Conservation (phyloP, 1,140 invertebrate genomes). For the Linepithema humile region DNA sequence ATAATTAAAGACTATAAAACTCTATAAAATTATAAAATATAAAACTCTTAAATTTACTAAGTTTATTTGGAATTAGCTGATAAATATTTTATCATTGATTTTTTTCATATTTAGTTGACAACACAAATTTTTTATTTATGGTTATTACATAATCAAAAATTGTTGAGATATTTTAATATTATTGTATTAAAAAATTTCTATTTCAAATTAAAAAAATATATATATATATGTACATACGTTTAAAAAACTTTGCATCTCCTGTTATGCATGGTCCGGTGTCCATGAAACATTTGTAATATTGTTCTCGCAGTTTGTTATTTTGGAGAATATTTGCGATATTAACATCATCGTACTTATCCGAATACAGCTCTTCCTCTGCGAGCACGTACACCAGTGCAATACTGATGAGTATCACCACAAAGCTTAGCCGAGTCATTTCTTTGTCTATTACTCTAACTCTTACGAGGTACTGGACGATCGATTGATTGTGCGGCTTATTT, state of each 20-base stretch:
- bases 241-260: constrained; percentile 70
- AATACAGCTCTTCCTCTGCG: constrained; percentile 31
- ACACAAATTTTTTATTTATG: not conserved
- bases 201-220: no score
- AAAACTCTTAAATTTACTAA: no score
- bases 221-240: constrained; percentile 53
- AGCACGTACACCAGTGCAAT: not conserved
- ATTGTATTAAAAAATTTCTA: no score
- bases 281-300: constrained; percentile 81
- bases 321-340: not conserved
- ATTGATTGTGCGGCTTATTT: not conserved
- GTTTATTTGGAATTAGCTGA: not conserved
- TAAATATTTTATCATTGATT: not conserved
- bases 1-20: no score
- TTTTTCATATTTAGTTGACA: not conserved
- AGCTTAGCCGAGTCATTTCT: not conserved
- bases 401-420: not conserved
- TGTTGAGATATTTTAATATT: no score
- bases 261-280: constrained; percentile 75
- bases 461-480: not conserved
- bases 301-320: constrained; percentile 48
- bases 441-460: not conserved
- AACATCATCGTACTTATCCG: constrained; percentile 46
- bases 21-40: no score
- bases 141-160: no score